phyloP scores from a whole-genome alignment of 1,140 invertebrate species.

The Halotydeus destructor region DNA sequence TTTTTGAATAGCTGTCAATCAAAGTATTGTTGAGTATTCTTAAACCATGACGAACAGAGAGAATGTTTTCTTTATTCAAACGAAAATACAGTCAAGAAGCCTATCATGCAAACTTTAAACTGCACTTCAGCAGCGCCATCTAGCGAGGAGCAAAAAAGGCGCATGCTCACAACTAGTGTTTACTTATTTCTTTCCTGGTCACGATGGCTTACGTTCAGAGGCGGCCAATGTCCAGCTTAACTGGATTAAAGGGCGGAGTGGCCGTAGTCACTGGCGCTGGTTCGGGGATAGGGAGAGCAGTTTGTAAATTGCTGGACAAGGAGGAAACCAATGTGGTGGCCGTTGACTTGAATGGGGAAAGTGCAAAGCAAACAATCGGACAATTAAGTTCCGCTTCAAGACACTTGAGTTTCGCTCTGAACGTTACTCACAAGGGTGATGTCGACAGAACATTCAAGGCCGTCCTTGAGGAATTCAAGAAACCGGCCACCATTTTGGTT shows the following conservation, averaged over 20 bases:
- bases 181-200: too few relatives aligned
- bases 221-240: too few relatives aligned
- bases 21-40: too few relatives aligned
- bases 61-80: not conserved
- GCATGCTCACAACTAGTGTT: too few relatives aligned
- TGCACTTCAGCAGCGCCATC: too few relatives aligned
- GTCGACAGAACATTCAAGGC: constrained; percentile 34
- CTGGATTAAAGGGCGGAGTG: constrained; percentile 7
- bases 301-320: constrained; percentile 47
- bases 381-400: not conserved
- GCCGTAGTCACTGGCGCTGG: constrained; percentile 40
- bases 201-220: too few relatives aligned
- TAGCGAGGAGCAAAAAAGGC: too few relatives aligned
- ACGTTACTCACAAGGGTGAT: constrained; percentile 39
- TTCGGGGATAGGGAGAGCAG: too few relatives aligned
- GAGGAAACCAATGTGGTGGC: constrained; percentile 54
- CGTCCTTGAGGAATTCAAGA: constrained; percentile 32
- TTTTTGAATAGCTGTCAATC: too few relatives aligned
- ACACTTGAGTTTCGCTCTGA: constrained; percentile 37
- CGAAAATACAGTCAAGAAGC: not conserved
- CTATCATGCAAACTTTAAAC: not conserved
- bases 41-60: not conserved
- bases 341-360: not conserved
- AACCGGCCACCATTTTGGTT: constrained; percentile 47
- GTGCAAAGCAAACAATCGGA: constrained; percentile 19